Evolutionary conservation across 2,113 vertebrate genomes (phyloP), one percentile per base, ranked within the genome.

Genomic region (Chroicocephalus ridibundus): DNA sequence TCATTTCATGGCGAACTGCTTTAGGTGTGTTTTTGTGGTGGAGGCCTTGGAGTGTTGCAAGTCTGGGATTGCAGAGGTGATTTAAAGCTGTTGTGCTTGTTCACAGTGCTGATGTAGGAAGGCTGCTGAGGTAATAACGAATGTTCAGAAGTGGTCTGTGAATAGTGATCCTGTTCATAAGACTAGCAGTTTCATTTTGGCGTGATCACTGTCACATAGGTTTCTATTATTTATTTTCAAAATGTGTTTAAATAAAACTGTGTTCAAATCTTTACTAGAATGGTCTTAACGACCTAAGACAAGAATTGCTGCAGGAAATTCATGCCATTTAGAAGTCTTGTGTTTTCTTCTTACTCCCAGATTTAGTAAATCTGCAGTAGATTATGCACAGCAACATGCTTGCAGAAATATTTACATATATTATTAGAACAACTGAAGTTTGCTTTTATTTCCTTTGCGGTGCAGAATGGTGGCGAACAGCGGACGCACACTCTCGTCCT

Each of bases 401-500:
- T 88, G 22, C 24, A 31, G 26, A 55, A 72, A 15, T 36, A 34
- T 15, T 54, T 38, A 20, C 51, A 27, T 65, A 5, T 4, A 5
- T 13, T 27, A 11, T 18, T 83, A 10, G 32, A 91, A 38, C 13
- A 66, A 38, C 54, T 94, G 77, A 92, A 52, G n/a, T 69, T 75
- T 97, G 44, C 27, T 80, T 93, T 87, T 91, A 22, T 91, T 88
- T 93, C 49, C 88, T 93, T 96, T 96, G 95, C 1, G 95, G 51
- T 97, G 69, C 98, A 99, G 99, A 99, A 88, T 99, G 99, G 99
- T 99, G 99, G 99, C 97, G 98, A 94, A 87, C 98, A n/a, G 86
- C 98, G 22, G 99, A 99, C 47, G 70, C 97, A 1, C 99, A 98
- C 34, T 86, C 98, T 84, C 98, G 98, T 54, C 96, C 98, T 3